Conservation (phyloP, 2,888 invertebrate genomes). For the Camptogramma bilineatum region DNA sequence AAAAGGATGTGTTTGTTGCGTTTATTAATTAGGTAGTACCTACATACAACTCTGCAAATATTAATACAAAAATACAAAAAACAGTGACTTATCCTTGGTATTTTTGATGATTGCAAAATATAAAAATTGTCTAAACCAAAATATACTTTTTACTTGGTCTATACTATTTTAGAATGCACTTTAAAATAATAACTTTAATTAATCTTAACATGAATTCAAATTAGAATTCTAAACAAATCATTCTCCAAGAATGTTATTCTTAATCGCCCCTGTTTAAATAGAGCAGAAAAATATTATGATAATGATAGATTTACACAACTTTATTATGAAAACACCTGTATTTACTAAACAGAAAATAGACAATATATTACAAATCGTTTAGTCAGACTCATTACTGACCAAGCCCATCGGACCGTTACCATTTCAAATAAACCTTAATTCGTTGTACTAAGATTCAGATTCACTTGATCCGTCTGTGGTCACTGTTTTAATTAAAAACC, state of each 20-base stretch:
- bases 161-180: too few species aligned
- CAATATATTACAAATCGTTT: slow-evolving; percentile 32
- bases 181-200: neutral
- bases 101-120: too few species aligned
- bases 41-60: too few species aligned
- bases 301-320: slow-evolving; percentile 34
- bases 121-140: too few species aligned
- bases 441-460: slow-evolving; percentile 4
- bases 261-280: slow-evolving; percentile 36
- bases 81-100: too few species aligned
- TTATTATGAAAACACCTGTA: slow-evolving; percentile 39
- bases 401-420: slow-evolving; percentile 19
- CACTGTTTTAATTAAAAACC: slow-evolving; percentile 30
- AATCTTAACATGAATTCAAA: neutral
- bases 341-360: slow-evolving; percentile 42
- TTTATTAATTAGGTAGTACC: too few species aligned
- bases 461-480: slow-evolving; percentile 7
- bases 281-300: slow-evolving; percentile 43
- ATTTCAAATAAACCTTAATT: slow-evolving; percentile 17
- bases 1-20: too few species aligned
- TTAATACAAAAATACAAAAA: too few species aligned
- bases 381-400: slow-evolving; percentile 27
- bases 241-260: slow-evolving; percentile 22
- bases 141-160: too few species aligned
- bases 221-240: slow-evolving; percentile 8